A percentile compares a stretch with the other conserved stretches of the same genome.
Evolutionary conservation across 2,888 invertebrate genomes (phyloP).

Genomic region (Blastobasis adustella): DNA sequence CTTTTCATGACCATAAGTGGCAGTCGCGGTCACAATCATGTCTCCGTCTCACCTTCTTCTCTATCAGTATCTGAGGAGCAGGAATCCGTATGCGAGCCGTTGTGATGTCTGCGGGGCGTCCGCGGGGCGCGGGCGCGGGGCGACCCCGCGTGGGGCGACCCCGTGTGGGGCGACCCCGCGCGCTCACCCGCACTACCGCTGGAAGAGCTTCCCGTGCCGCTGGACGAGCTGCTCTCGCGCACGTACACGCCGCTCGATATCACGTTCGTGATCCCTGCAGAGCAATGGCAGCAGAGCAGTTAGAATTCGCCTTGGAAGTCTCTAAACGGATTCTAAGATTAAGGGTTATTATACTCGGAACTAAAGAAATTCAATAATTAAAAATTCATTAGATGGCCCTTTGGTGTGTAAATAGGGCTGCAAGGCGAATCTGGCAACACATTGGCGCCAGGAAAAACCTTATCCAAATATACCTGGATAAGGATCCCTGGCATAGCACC

Average conservation of each 20-base stretch:
- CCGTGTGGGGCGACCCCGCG: constrained; percentile 47
- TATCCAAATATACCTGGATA: too few relatives aligned
- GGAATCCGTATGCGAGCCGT: constrained; percentile 33
- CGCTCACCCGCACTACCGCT: constrained; percentile 27
- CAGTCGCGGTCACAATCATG: too few relatives aligned
- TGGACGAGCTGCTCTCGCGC: constrained; percentile 45
- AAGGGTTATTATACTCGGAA: too few relatives aligned
- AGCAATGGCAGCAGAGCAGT: not conserved
- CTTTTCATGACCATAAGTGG: too few relatives aligned
- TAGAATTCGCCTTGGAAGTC: too few relatives aligned
- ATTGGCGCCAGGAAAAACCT: too few relatives aligned
- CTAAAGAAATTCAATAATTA: not conserved
- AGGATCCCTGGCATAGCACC: too few relatives aligned
- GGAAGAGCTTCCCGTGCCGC: constrained; percentile 39
- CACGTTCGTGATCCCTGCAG: too few relatives aligned
- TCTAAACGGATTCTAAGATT: too few relatives aligned
- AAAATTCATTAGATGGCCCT: not conserved
- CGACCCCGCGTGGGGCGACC: constrained; percentile 9
- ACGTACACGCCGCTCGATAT: constrained; percentile 17
- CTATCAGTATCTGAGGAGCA: constrained; percentile 77
- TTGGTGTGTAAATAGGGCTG: too few relatives aligned
- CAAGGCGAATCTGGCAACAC: too few relatives aligned
- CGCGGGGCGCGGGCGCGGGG: constrained; percentile 41
- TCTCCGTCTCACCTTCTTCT: constrained; percentile 52
- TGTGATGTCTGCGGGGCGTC: constrained; percentile 27